These are phyloP conservation scores for Trypoxylus dichotomus DNA, from an alignment of 1,140 invertebrate species.

Conservation along the genomic window DNA sequence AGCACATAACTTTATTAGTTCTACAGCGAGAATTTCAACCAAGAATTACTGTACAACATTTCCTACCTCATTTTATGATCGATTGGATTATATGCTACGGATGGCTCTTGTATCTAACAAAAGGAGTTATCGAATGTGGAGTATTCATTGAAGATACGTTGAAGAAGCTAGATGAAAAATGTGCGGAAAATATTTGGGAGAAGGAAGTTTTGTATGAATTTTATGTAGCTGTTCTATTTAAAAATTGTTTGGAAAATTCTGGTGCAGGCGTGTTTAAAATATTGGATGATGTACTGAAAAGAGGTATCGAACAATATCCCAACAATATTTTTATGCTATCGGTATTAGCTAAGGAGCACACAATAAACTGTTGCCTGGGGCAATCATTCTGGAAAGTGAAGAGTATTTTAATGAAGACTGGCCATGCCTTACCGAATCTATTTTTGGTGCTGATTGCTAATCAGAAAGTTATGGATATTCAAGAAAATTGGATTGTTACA, in stretches of 20 bases:
- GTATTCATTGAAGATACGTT: conserved; percentile 51
- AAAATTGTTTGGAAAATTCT: conserved; percentile 44
- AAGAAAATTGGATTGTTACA: conserved; percentile 44
- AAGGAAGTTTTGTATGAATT: conserved; percentile 57
- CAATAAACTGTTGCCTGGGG: conserved; percentile 48
- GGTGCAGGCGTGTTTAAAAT: conserved; percentile 42
- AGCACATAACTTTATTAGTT: conserved; percentile 45
- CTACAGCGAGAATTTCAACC: conserved; percentile 34
- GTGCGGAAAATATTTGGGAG: conserved; percentile 40
- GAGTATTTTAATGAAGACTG: conserved; percentile 46
- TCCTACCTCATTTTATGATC: conserved; percentile 57
- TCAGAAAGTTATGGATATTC: conserved; percentile 42
- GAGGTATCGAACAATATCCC: conserved; percentile 56
- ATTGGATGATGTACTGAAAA: conserved; percentile 47
- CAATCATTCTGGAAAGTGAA: conserved; percentile 51
- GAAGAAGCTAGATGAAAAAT: conserved; percentile 36
- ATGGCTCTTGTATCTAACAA: conserved; percentile 56
- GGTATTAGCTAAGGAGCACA: conserved; percentile 47
- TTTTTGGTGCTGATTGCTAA: conserved; percentile 49
- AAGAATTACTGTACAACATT: conserved; percentile 47
- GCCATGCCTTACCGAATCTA: conserved; percentile 47
- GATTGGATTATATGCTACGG: conserved; percentile 60
- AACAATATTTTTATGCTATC: conserved; percentile 61
- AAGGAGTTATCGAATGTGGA: conserved; percentile 46
- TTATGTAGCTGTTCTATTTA: conserved; percentile 54